Evolutionary conservation across 2,113 vertebrate genomes (phyloP), one percentile per base, ranked within the genome.

Genomic region (Gymnarchus niloticus): DNA sequence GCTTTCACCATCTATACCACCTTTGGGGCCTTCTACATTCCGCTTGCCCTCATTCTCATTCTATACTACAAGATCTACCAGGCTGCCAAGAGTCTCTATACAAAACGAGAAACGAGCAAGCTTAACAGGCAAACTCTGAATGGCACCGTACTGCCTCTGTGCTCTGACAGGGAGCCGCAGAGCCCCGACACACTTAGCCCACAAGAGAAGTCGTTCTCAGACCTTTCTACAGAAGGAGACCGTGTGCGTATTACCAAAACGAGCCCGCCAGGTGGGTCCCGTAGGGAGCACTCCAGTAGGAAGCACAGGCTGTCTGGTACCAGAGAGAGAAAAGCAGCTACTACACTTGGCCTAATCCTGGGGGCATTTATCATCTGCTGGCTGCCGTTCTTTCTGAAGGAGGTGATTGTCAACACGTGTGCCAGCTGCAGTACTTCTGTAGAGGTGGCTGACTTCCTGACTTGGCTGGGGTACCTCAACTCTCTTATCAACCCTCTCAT

Each of bases 11-110:
- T 99, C 91, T 99, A 99, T 88, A 95, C 96, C 51, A 99, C 98
- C 0, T 96, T 99, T 49, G 98, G 98, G 48, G 98, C 98, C 3
- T 99, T 99, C 93, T 99, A 99, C 89, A 98, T 99, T 87, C 98
- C 98, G 0, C 90, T 99, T 37, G 91, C 95, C 85, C 93, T 99
- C 90, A 99, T 99, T 90, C 93, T 99, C 89, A 98, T 99, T 88
- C 97, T 99, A 87, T 99, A 99, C 90, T 99, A 99, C 90, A 99
- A 99, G 93, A 99, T 99, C 91, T 99, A 99, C 91, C 95, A 94
- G 78, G 98, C 98, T 0, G 98, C 98, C 89, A 97, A 98, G 91
- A 97, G 94, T 2, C 95, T 99, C 57, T 97, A 97, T 65, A 96
- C 98, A 92, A 97, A 96, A 84, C 94, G 98, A 87, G 96, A 95